Percentiles rank a stretch among this genome's conserved stretches.
phyloP scores from a whole-genome alignment of 2,797 vertebrate genomes.

The Enoplosus armatus region DNA sequence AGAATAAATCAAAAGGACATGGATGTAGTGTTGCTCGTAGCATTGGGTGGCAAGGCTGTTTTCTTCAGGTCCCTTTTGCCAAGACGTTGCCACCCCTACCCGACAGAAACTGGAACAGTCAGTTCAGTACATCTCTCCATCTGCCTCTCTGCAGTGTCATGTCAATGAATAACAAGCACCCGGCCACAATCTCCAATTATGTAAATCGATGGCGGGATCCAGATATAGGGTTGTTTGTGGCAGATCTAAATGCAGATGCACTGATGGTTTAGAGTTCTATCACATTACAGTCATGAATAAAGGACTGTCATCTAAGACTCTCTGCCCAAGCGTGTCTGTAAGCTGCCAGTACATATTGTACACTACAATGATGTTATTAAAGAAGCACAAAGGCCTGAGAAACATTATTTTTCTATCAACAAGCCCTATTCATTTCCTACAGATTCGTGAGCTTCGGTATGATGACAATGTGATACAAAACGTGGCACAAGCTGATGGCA shows the following conservation, averaged over 20 bases:
- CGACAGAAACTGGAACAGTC: constrained; percentile 72
- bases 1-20: not conserved
- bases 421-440: not conserved
- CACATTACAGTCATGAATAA: constrained; percentile 64
- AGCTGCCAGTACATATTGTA: constrained; percentile 30
- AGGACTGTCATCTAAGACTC: constrained; percentile 35
- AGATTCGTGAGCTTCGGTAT: not conserved
- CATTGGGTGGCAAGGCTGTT: constrained; percentile 34
- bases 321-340: constrained; percentile 29
- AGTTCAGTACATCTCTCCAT: constrained; percentile 76
- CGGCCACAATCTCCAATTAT: constrained; percentile 80
- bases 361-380: constrained; percentile 30
- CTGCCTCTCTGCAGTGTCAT: constrained; percentile 68
- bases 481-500: constrained; percentile 6
- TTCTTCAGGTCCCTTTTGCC: constrained; percentile 31
- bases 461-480: constrained; percentile 22
- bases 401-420: not conserved
- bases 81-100: constrained; percentile 31
- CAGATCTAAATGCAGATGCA: constrained; percentile 76
- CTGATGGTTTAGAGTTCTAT: constrained; percentile 66
- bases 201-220: constrained; percentile 69
- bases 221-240: constrained; percentile 72
- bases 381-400: constrained; percentile 21
- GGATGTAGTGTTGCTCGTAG: constrained; percentile 30
- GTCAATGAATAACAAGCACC: constrained; percentile 80